Evolutionary conservation across 2,888 invertebrate species (phyloP).

Genomic region (Diarsia dahlii): DNA sequence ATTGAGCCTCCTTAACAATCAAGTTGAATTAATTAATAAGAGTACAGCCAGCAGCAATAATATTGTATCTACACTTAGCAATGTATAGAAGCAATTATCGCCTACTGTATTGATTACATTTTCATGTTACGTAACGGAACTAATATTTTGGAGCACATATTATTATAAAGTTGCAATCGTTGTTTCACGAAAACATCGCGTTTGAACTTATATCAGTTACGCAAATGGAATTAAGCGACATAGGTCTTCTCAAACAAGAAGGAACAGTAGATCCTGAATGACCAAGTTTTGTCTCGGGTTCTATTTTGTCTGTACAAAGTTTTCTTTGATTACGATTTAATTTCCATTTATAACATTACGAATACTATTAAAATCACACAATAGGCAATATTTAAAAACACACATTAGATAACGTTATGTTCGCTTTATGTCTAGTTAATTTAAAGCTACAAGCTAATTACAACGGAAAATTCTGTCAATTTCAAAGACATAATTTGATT

Average conservation of each 20-base stretch:
- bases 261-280: not conserved
- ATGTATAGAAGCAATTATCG: no score
- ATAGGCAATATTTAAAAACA: constrained; percentile 1
- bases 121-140: no score
- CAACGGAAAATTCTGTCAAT: no score
- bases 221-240: not conserved
- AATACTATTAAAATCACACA: constrained; percentile 4
- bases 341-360: not conserved
- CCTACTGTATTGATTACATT: no score
- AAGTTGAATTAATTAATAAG: not conserved
- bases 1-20: not conserved
- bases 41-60: not conserved
- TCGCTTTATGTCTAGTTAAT: not conserved
- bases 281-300: not conserved
- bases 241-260: not conserved
- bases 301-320: no score
- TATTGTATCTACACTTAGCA: no score
- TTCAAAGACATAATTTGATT: no score
- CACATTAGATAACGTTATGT: not conserved
- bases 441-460: no score
- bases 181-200: no score
- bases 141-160: no score
- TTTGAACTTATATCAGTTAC: not conserved
- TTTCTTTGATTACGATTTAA: constrained; percentile 11
- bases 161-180: no score